Percentiles rank a stretch among this genome's conserved stretches.
These are phyloP conservation scores for Protodeltote pygarga DNA, from an alignment of 2,888 invertebrate species.

Conservation along the genomic window DNA sequence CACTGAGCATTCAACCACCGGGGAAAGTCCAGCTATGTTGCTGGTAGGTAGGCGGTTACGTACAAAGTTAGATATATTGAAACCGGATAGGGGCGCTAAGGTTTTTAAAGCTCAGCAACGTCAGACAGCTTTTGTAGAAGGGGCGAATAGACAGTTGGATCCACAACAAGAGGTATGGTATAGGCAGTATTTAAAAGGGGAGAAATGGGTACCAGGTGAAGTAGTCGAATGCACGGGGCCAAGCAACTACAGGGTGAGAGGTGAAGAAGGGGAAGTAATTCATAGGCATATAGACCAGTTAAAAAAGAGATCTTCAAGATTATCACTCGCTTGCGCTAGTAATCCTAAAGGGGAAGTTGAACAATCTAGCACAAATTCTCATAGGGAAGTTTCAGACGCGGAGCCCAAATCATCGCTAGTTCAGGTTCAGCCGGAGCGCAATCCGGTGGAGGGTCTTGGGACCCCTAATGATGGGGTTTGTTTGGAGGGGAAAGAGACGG, in stretches of 20 bases:
- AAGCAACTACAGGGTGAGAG: not conserved
- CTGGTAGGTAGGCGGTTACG: constrained; percentile 12
- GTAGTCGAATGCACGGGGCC: not conserved
- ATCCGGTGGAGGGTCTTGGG: not conserved
- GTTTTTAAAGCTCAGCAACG: not conserved
- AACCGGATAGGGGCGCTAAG: constrained; percentile 2
- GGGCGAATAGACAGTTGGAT: not conserved
- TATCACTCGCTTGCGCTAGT: not conserved
- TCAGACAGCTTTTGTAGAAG: not conserved
- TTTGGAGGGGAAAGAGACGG: not conserved
- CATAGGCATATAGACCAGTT: not conserved
- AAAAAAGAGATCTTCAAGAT: not conserved
- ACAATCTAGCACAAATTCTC: no score
- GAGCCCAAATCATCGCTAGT: no score
- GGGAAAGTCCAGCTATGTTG: constrained; percentile 13
- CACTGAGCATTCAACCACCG: constrained; percentile 16
- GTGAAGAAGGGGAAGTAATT: not conserved
- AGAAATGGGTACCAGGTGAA: constrained; percentile 5
- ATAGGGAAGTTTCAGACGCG: no score
- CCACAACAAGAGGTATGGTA: not conserved
- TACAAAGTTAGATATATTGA: constrained; percentile 6
- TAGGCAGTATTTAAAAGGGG: not conserved
- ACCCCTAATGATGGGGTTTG: not conserved
- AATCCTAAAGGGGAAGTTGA: no score
- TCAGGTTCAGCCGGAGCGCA: no score